Conservation (phyloP, 2,797 vertebrate species). For the Chiloscyllium punctatum region DNA sequence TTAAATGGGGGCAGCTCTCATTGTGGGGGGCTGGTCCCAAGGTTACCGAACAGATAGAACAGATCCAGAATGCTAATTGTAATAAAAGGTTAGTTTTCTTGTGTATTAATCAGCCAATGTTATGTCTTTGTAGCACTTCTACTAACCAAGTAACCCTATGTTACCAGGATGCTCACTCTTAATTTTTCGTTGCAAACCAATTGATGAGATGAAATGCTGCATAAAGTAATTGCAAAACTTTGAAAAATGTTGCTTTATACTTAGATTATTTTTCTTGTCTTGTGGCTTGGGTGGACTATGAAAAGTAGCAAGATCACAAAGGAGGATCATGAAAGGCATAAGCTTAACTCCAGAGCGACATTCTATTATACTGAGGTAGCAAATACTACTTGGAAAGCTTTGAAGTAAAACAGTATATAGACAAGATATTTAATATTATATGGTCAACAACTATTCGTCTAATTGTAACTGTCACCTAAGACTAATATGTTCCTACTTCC, state of each 20-base stretch:
- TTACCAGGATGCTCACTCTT: background rate
- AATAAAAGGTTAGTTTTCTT: background rate
- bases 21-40: background rate
- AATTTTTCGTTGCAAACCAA: background rate
- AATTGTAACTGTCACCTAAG: too few relatives aligned
- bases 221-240: background rate
- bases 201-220: background rate
- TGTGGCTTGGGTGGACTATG: slow-evolving; percentile 38
- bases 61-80: background rate
- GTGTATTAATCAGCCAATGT: background rate
- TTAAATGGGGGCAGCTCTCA: background rate
- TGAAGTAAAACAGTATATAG: background rate
- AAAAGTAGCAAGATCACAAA: slow-evolving; percentile 31
- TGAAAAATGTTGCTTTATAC: background rate
- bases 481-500: too few relatives aligned
- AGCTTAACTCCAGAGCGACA: background rate
- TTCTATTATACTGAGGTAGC: background rate
- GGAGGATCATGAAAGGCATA: background rate
- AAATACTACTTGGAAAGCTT: background rate
- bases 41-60: background rate
- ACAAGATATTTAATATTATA: too few relatives aligned
- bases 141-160: background rate
- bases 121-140: background rate
- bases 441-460: too few relatives aligned
- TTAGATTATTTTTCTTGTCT: slow-evolving; percentile 20